Base-by-base conservation (phyloP, 2,797 vertebrate species). In the Lepidocolaptes lacrymiger region DNA sequence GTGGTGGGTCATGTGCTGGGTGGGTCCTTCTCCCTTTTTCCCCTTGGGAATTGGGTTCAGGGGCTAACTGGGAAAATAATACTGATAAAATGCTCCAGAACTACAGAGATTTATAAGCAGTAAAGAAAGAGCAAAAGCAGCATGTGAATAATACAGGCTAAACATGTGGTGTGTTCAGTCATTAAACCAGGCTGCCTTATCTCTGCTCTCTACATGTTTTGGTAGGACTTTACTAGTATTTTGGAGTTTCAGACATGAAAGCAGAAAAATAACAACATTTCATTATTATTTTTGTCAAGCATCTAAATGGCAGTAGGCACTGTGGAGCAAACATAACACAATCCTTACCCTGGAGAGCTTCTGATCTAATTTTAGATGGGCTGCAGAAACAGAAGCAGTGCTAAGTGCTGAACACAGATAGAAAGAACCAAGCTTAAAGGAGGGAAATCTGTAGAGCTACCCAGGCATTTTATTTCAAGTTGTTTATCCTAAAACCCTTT, bases 51-150 rank as follows among this genome's bases (percentile, higher is more conserved):
- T 21, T 34, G 59, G 55, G 55, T 86, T 90, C 91, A 91, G 85
- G 93, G 93, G 88, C 58, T 95, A 96, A 96, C 77, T 76, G 91
- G 89, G 87, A 81, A 89, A 94, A 82, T 95, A 94, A 90, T 82
- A 85, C 54, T 36, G 86, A 62, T 27, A 30, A 6, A 52, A 80
- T 85, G 88, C 82, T 78, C 34, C 64, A 74, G 88, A 93, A 6
- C 43, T 82, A 69, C 34, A 19, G 55, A 67, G 55, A 84, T 92
- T 96, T 96, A 75, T 78, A 71, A 95, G 91, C 61, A 77, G 27
- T 14, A 28, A 36, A 58, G 62, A 32, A 55, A 39, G 27, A 56
- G 56, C 71, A 64, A 92, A 76, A 77, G 4, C 37, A 11, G 6
- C 2, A 34, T 49, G 71, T 5, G 4, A 44, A 51, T 79, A 82